Percentiles rank a stretch among this genome's conserved stretches.
phyloP scores from a whole-genome alignment of 2,888 invertebrate genomes.

The Platerodrilus igneus region DNA sequence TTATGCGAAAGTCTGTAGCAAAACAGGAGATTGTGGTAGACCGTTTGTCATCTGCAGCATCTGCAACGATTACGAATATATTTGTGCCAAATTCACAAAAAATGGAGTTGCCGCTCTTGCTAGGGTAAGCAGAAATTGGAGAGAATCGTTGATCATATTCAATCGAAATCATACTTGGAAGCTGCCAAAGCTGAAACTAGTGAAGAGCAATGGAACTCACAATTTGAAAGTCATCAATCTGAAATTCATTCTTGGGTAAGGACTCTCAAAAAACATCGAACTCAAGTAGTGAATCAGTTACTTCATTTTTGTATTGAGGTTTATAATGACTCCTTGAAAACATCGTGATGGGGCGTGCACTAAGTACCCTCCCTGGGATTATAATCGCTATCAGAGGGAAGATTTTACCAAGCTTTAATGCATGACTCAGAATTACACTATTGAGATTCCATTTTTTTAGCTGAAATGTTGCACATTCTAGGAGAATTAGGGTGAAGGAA shows the following conservation, averaged over 20 bases:
- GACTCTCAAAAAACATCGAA: not conserved
- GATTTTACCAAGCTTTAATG: not conserved
- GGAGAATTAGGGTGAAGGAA: not conserved
- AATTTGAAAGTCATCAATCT: conserved; percentile 6
- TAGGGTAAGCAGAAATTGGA: not conserved
- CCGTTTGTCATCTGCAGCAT: too few species aligned
- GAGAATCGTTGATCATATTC: conserved; percentile 6
- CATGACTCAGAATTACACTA: not conserved
- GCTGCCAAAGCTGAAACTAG: not conserved
- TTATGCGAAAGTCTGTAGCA: too few species aligned
- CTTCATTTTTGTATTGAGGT: conserved; percentile 5
- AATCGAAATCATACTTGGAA: not conserved
- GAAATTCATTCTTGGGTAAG: conserved; percentile 5
- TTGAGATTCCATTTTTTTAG: not conserved
- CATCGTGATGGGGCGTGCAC: not conserved
- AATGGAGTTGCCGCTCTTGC: conserved; percentile 1
- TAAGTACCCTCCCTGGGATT: not conserved
- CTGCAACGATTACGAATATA: not conserved
- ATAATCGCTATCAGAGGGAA: not conserved
- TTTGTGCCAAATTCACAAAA: conserved; percentile 1
- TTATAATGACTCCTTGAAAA: conserved; percentile 5
- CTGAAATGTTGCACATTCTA: not conserved
- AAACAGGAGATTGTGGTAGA: too few species aligned
- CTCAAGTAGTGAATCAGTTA: conserved; percentile 2
- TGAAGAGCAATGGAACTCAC: not conserved